Conservation (phyloP, 2,113 vertebrate genomes). For the Pardalotus punctatus region DNA sequence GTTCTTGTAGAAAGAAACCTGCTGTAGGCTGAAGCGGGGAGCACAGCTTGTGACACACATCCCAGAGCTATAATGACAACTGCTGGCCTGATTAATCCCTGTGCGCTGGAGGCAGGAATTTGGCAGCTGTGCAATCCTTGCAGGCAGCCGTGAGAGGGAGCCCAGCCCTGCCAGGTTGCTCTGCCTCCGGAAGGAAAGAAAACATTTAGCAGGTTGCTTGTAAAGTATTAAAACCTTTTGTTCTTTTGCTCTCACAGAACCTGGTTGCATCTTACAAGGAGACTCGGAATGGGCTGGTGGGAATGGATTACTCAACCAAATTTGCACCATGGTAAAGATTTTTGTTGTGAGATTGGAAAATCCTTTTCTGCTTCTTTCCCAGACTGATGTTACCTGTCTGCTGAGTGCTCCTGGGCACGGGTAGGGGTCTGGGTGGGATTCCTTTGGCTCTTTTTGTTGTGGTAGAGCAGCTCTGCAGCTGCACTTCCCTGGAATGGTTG, state of each 20-base stretch:
- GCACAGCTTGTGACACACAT: not conserved
- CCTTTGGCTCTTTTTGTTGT: not conserved
- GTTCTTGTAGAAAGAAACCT: not conserved
- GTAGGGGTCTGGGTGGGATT: not conserved
- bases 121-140: not conserved
- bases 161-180: not conserved
- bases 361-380: not conserved
- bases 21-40: not conserved
- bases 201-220: not conserved
- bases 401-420: not conserved
- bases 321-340: conserved; percentile 78
- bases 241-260: conserved; percentile 57
- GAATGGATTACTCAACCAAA: conserved; percentile 82
- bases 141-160: not conserved
- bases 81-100: not conserved
- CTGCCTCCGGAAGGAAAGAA: not conserved
- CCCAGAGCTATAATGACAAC: not conserved
- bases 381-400: not conserved
- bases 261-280: conserved; percentile 81
- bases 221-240: not conserved
- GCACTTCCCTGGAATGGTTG: not conserved
- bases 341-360: not conserved
- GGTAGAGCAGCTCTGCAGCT: not conserved
- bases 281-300: conserved; percentile 79
- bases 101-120: not conserved